phyloP scores from a whole-genome alignment of 2,113 vertebrate species.

The Ophthalmotilapia sp. region DNA sequence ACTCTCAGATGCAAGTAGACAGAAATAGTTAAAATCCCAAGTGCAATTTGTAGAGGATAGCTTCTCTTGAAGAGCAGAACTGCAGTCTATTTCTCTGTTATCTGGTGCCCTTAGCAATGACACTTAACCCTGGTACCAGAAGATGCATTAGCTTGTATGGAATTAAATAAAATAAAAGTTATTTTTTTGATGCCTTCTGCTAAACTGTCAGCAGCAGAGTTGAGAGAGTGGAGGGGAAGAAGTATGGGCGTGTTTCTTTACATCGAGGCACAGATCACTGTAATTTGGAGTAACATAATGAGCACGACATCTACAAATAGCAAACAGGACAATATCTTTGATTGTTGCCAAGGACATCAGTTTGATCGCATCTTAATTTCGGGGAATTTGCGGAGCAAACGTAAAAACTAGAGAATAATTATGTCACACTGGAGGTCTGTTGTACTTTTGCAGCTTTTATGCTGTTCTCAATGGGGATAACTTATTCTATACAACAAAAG shows the following conservation, averaged over 20 bases:
- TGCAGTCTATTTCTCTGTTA: slow-evolving; percentile 24
- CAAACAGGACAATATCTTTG: slow-evolving; percentile 38
- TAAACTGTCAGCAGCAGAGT: background rate
- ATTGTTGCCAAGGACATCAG: slow-evolving; percentile 34
- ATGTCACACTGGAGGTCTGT: slow-evolving; percentile 19
- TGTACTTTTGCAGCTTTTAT: slow-evolving; percentile 30
- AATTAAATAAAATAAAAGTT: slow-evolving; percentile 28
- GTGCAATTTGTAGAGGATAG: slow-evolving; percentile 48
- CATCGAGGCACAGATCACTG: slow-evolving; percentile 47
- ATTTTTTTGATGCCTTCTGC: background rate
- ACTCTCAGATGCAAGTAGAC: slow-evolving; percentile 40
- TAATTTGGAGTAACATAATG: slow-evolving; percentile 38
- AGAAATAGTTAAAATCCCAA: slow-evolving; percentile 56
- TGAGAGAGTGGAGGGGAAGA: background rate
- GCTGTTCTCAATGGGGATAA: slow-evolving; percentile 36
- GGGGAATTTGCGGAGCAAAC: background rate
- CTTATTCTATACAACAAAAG: slow-evolving; percentile 58
- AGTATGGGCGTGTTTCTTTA: slow-evolving; percentile 47
- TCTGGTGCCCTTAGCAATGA: slow-evolving; percentile 22
- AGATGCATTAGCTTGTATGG: slow-evolving; percentile 7
- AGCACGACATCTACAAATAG: slow-evolving; percentile 53
- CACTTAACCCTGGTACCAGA: slow-evolving; percentile 27
- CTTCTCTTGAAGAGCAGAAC: slow-evolving; percentile 34
- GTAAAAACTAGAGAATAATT: slow-evolving; percentile 6
- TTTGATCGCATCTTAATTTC: slow-evolving; percentile 21